Base-by-base conservation (phyloP, 1,140 invertebrate species). In the Heliconius congener region DNA sequence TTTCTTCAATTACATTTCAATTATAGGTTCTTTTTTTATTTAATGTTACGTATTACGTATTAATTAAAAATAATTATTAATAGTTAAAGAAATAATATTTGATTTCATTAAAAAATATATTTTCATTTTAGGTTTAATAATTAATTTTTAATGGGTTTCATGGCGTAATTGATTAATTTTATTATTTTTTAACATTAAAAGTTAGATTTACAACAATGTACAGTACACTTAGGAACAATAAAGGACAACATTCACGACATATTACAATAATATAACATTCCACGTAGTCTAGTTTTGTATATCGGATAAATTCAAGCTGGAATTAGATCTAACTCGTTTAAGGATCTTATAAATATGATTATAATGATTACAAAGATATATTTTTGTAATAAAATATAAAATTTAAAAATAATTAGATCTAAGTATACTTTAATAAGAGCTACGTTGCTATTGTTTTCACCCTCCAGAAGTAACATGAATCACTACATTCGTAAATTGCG, bases 321-420 rank as follows among this genome's bases (percentile, higher is more conserved):
- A 81, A 77, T 55, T 77, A 77, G 60, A 77, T 72, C 70, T 72
- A 71, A 60, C 34, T 66, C 27, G 60, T 73, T 1, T 66, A 66
- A 66, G 60, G 13, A 66, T 66, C 60, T 16, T 9, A 66, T 3
- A 30, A 30, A 66, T 66, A 66, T 66, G 5, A 66, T 66, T 34
- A 70, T 60, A 66, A 42, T 34, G 6, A 19, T 76, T 70, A 70
- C 8, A 73, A 72, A 30, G 70, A 46, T 76, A 46, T 76, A 60
- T 80, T 76, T 73, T 57, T 76, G 18, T 75, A 75, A 39, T 46
- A 75, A 71, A 52, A 60, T 18, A 76, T 18, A 70, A 70, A 70
- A 70, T 70, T 13, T n/a, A 76, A 76, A 76, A 70, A 70, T 30
- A 30, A 70, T 70, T 70, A 76, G 3, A 19, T 30, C 1, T 70